Conservation (phyloP, 2,797 vertebrate species). For the Todus mexicanus region DNA sequence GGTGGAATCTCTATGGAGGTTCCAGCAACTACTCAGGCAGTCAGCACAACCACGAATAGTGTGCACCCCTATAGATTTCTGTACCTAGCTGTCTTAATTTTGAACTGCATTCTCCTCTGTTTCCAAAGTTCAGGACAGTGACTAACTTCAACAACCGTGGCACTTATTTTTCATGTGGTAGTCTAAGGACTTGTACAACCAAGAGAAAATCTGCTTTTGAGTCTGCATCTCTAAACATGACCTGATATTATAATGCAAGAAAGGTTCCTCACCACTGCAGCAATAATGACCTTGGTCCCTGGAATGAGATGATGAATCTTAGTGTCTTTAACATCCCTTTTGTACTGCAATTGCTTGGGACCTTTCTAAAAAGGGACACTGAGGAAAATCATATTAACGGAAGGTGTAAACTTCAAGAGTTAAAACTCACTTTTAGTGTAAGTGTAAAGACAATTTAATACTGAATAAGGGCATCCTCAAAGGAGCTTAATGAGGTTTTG, state of each 20-base stretch:
- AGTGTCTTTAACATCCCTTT: background rate
- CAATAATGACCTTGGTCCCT: background rate
- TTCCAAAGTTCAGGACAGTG: background rate
- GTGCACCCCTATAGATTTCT: background rate
- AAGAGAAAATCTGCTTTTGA: background rate
- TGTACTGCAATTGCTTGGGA: background rate
- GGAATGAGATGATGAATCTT: background rate
- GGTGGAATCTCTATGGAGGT: background rate
- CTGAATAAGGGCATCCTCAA: background rate
- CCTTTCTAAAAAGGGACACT: background rate
- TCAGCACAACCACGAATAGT: background rate
- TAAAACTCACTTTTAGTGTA: background rate
- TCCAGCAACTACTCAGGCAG: no score
- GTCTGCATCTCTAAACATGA: background rate
- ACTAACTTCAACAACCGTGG: background rate
- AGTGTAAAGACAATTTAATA: background rate
- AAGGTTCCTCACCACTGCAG: background rate
- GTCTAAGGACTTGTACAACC: background rate
- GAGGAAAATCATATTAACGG: background rate
- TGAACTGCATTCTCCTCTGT: background rate
- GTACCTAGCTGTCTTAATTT: background rate
- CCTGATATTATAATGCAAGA: background rate
- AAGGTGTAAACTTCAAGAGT: background rate
- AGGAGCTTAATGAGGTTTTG: slow-evolving; percentile 25
- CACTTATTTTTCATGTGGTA: background rate